Conservation (phyloP, 2,797 vertebrate species). For the Aeoliscus strigatus region DNA sequence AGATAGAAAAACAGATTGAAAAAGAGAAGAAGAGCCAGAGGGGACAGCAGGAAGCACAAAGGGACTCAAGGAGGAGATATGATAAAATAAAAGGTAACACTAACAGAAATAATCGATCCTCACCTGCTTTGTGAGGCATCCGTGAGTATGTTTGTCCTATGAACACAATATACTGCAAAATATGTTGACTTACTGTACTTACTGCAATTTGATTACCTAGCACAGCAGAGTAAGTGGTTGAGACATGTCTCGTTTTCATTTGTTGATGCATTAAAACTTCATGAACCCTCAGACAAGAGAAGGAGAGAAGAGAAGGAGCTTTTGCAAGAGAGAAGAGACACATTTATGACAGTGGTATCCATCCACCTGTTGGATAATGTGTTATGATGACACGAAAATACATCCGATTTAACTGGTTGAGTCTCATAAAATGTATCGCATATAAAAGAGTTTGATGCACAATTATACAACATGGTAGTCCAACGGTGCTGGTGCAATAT, state of each 20-base stretch:
- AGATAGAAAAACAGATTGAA: conserved; percentile 54
- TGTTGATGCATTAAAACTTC: conserved; percentile 58
- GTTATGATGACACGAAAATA: conserved; percentile 49
- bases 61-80: conserved; percentile 28
- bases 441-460: conserved; percentile 22
- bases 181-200: conserved; percentile 28
- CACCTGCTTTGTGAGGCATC: conserved; percentile 7
- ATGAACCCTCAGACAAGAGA: conserved; percentile 37
- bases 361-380: no score
- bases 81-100: conserved; percentile 19
- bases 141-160: conserved; percentile 1
- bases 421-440: conserved; percentile 7
- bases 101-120: conserved; percentile 7
- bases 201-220: conserved; percentile 38
- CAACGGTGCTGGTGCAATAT: conserved; percentile 11
- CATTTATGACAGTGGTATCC: conserved; percentile 41
- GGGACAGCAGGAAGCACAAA: conserved; percentile 29
- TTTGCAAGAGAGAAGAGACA: no score
- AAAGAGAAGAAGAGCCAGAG: conserved; percentile 38
- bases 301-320: conserved; percentile 16
- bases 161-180: conserved; percentile 30
- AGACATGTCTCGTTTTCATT: conserved; percentile 54
- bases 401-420: conserved; percentile 37
- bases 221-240: conserved; percentile 57
- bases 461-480: conserved; percentile 21